A percentile compares a stretch with the other conserved stretches of the same genome.
These are phyloP conservation scores for Poecilia picta DNA, from an alignment of 2,797 vertebrate species.

Conservation along the genomic window DNA sequence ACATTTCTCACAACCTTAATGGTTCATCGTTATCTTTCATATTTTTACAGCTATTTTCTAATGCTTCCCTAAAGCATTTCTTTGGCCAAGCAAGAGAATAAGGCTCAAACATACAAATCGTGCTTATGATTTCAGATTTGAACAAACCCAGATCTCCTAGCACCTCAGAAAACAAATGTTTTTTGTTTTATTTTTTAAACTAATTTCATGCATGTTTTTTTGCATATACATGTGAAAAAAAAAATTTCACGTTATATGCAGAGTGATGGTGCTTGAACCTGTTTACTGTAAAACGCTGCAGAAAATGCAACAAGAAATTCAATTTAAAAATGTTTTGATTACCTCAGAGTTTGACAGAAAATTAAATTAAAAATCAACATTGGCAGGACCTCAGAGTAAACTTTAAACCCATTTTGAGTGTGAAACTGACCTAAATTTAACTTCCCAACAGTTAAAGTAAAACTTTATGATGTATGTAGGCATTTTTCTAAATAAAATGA, in stretches of 20 bases:
- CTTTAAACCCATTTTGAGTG: background rate
- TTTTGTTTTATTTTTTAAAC: background rate
- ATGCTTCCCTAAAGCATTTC: background rate
- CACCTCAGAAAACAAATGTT: background rate
- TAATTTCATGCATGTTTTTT: background rate
- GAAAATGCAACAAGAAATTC: background rate
- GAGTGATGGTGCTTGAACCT: background rate
- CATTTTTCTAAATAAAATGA: background rate
- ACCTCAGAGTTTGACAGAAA: background rate
- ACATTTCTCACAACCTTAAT: constrained; percentile 30
- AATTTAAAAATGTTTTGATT: too few species aligned
- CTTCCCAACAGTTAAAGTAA: background rate
- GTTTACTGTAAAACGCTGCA: background rate
- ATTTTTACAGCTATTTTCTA: constrained; percentile 1
- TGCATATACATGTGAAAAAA: too few species aligned
- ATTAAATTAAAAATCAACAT: background rate
- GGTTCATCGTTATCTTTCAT: constrained; percentile 7
- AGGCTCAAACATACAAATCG: background rate
- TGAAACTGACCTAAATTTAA: background rate
- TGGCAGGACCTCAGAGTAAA: background rate
- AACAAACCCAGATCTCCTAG: background rate
- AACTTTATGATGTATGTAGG: background rate
- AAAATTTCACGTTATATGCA: too few species aligned
- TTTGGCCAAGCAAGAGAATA: background rate
- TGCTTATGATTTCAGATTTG: background rate